Evolutionary conservation across 2,888 invertebrate species (phyloP).

Genomic region (Metopia argyrocephala): DNA sequence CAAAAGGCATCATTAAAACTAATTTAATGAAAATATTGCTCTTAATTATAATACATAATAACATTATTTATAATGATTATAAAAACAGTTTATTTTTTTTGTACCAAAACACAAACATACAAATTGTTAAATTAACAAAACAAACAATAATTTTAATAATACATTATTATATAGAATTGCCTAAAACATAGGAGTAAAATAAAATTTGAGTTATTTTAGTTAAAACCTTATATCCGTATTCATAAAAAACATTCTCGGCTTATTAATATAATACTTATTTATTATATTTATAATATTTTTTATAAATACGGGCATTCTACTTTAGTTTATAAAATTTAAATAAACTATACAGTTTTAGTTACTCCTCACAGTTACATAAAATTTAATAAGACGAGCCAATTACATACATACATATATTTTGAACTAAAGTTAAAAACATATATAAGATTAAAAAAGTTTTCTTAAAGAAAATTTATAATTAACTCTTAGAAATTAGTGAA

Average conservation of each 20-base stretch:
- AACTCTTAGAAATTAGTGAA: constrained; percentile 13
- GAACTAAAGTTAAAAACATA: not conserved
- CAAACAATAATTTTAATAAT: not conserved
- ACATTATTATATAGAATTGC: constrained; percentile 9
- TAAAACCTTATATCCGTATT: too few species aligned
- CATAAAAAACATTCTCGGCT: too few species aligned
- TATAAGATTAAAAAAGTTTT: constrained; percentile 18
- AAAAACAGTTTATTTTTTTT: constrained; percentile 44
- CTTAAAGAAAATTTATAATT: constrained; percentile 47
- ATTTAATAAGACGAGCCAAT: not conserved
- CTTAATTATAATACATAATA: constrained; percentile 44
- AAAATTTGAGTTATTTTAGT: not conserved
- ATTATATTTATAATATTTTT: too few species aligned
- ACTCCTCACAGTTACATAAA: constrained; percentile 14
- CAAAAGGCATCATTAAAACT: constrained; percentile 24
- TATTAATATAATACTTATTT: too few species aligned
- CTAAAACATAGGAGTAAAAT: not conserved
- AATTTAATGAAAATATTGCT: constrained; percentile 53
- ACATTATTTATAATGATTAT: constrained; percentile 15
- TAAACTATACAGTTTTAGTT: not conserved
- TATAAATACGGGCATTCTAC: too few species aligned
- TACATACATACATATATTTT: not conserved
- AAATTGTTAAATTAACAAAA: constrained; percentile 44
- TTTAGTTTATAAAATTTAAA: constrained; percentile 17
- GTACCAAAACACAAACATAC: constrained; percentile 21